phyloP scores from a whole-genome alignment of 2,888 invertebrate species.

The Acanthosepion pharaonis region DNA sequence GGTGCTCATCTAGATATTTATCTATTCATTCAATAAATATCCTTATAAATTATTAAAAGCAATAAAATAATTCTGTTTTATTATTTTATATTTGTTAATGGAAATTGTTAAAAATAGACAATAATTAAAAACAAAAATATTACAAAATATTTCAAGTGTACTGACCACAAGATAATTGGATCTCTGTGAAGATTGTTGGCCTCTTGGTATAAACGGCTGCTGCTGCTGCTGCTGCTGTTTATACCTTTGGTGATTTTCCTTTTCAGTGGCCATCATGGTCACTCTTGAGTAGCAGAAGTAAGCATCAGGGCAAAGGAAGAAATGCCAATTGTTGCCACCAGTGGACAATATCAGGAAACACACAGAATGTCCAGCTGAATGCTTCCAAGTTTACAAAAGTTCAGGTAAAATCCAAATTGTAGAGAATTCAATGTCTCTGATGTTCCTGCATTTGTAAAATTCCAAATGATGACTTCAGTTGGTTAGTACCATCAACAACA shows the following conservation, averaged over 20 bases:
- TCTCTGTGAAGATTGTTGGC: not conserved
- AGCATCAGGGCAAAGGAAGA: not conserved
- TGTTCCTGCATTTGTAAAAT: too few relatives aligned
- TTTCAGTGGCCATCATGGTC: constrained; percentile 25
- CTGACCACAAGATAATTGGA: constrained; percentile 44
- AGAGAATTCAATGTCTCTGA: not conserved
- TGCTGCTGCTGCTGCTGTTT: not conserved
- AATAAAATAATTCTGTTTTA: not conserved
- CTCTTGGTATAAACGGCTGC: not conserved
- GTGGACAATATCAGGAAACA: not conserved
- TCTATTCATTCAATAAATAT: too few relatives aligned
- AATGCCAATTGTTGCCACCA: too few relatives aligned
- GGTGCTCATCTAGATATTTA: too few relatives aligned
- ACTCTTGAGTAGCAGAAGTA: not conserved
- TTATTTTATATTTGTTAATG: not conserved
- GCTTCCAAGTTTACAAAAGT: not conserved
- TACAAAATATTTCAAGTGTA: not conserved
- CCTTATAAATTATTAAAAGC: too few relatives aligned
- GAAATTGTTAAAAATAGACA: not conserved
- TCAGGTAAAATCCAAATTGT: not conserved
- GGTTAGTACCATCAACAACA: not conserved
- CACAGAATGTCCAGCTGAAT: not conserved
- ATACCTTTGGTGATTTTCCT: not conserved
- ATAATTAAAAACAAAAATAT: not conserved
- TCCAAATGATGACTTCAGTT: not conserved